These are phyloP conservation scores for Chromis chromis DNA, from an alignment of 2,797 vertebrate genomes.

Conservation along the genomic window DNA sequence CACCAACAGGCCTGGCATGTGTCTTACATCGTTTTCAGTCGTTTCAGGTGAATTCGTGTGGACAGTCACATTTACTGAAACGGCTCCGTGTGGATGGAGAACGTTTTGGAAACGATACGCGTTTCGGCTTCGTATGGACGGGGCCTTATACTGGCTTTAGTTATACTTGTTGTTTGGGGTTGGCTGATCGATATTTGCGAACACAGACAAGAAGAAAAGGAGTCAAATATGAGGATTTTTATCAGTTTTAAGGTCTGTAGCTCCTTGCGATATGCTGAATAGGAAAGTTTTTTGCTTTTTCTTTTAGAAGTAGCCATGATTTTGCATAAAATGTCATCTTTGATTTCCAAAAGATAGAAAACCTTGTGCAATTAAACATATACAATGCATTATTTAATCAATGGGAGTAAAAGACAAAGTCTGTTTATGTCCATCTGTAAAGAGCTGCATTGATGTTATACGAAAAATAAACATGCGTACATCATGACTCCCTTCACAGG, in stretches of 20 bases:
- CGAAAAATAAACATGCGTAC: too few species aligned
- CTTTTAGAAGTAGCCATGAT: constrained; percentile 17
- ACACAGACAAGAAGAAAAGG: constrained; percentile 38
- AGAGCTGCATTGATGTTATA: neutral
- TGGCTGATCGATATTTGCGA: constrained; percentile 55
- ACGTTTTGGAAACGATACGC: too few species aligned
- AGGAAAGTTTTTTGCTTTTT: constrained; percentile 35
- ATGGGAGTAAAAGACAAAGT: neutral
- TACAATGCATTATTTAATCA: neutral
- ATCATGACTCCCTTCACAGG: too few species aligned
- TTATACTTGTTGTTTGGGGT: constrained; percentile 50
- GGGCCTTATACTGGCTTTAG: constrained; percentile 34
- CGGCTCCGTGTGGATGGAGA: too few species aligned
- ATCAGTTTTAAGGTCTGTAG: constrained; percentile 51
- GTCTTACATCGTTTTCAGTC: too few species aligned
- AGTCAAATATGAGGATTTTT: constrained; percentile 53
- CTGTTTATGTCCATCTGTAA: constrained; percentile 11
- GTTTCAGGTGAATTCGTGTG: too few species aligned
- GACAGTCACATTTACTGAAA: too few species aligned
- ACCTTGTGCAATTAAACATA: constrained; percentile 1
- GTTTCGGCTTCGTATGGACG: too few species aligned
- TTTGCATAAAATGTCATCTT: constrained; percentile 27
- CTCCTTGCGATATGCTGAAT: constrained; percentile 29
- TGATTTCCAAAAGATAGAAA: constrained; percentile 18
- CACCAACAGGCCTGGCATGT: too few species aligned